A percentile compares a stretch with the other conserved stretches of the same genome.
Conservation (phyloP, 2,797 vertebrate genomes). For the Sebastes kiyomatsui region DNA sequence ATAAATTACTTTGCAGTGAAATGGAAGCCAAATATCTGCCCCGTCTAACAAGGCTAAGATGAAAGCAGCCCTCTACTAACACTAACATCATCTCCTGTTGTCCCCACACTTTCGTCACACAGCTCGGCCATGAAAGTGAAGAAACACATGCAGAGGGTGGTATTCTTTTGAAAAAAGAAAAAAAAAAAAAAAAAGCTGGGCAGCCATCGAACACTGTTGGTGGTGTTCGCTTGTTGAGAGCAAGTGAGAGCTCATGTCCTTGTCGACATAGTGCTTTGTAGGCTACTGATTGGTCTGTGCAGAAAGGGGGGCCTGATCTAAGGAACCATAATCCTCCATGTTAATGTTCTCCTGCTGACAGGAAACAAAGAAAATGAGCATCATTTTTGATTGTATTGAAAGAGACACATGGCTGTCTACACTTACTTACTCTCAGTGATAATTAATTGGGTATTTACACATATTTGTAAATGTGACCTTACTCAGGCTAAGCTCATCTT, state of each 20-base stretch:
- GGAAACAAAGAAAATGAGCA: background rate
- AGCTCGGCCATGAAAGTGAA: conserved; percentile 33
- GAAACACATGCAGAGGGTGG: conserved; percentile 7
- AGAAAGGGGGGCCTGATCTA: background rate
- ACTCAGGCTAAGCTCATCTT: background rate
- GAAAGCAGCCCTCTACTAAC: conserved; percentile 18
- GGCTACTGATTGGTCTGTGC: background rate
- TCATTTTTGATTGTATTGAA: no score
- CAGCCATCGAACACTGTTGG: background rate
- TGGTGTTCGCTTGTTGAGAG: background rate
- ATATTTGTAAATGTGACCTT: background rate
- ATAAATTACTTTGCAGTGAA: background rate
- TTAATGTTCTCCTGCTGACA: background rate
- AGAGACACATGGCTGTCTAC: background rate
- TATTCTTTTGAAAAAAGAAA: conserved; percentile 1
- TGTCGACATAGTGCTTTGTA: background rate
- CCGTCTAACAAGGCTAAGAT: conserved; percentile 28
- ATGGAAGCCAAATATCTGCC: background rate
- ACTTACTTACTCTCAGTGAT: background rate
- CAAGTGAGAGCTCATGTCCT: conserved; percentile 14
- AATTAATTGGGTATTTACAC: background rate
- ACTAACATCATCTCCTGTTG: conserved; percentile 30
- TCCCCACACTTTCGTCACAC: conserved; percentile 29
- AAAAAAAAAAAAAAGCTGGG: background rate
- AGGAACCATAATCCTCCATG: background rate